phyloP scores from a whole-genome alignment of 1,140 invertebrate species.

The Archivesica marissinica region DNA sequence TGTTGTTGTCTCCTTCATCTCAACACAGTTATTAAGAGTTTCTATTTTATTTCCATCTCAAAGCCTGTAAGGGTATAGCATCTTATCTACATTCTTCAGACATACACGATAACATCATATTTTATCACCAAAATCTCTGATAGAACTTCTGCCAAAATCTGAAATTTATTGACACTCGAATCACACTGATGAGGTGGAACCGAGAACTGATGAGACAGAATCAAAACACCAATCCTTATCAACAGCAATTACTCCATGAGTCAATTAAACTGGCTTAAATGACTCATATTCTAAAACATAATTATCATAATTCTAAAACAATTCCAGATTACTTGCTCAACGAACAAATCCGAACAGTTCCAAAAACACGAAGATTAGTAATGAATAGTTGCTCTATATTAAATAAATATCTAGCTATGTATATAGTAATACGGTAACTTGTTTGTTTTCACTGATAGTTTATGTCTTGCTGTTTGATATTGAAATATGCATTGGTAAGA shows the following conservation, averaged over 20 bases:
- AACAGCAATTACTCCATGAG: not conserved
- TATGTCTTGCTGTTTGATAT: no score
- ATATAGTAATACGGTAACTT: no score
- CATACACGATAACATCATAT: slow-evolving; percentile 5
- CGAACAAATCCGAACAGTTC: not conserved
- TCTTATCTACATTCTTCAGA: slow-evolving; percentile 1
- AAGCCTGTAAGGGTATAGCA: not conserved
- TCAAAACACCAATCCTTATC: not conserved
- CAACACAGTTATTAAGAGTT: not conserved
- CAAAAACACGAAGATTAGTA: not conserved
- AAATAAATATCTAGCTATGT: no score
- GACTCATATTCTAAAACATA: slow-evolving; percentile 32
- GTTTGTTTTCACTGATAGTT: no score
- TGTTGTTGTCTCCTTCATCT: not conserved
- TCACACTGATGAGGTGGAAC: not conserved
- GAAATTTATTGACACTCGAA: not conserved
- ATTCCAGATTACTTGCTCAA: not conserved
- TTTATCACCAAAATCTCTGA: not conserved
- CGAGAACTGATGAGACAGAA: not conserved
- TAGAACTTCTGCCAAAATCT: not conserved
- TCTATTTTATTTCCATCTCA: not conserved
- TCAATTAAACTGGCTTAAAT: slow-evolving; percentile 15
- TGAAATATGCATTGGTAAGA: no score
- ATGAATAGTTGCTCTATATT: slow-evolving; percentile 20
- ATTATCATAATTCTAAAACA: slow-evolving; percentile 40